These are phyloP conservation scores for Tuta absoluta DNA, from an alignment of 2,888 invertebrate species.

Conservation along the genomic window DNA sequence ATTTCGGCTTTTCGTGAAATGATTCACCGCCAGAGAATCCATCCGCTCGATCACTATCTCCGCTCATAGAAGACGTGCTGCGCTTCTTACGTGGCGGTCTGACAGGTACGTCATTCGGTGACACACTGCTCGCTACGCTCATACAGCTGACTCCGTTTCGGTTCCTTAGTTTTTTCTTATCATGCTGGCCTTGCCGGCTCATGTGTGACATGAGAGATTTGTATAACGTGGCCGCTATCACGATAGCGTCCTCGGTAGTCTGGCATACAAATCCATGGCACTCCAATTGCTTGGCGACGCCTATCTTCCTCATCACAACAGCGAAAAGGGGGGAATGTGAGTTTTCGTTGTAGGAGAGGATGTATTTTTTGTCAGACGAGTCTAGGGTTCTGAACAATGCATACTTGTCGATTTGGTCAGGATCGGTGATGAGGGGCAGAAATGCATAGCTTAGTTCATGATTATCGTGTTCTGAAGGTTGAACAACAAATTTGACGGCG, in stretches of 20 bases:
- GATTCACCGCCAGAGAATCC: slow-evolving; percentile 72
- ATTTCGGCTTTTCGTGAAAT: slow-evolving; percentile 73
- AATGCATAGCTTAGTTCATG: slow-evolving; percentile 86
- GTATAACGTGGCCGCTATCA: slow-evolving; percentile 94
- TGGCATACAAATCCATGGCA: slow-evolving; percentile 96
- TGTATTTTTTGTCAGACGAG: slow-evolving; percentile 79
- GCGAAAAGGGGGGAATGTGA: slow-evolving; percentile 93
- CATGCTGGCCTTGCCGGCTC: slow-evolving; percentile 79
- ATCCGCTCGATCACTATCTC: slow-evolving; percentile 82
- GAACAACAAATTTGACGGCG: slow-evolving; percentile 91
- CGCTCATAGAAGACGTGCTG: slow-evolving; percentile 83
- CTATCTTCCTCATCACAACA: slow-evolving; percentile 92
- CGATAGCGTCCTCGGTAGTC: slow-evolving; percentile 94
- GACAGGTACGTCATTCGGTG: slow-evolving; percentile 78
- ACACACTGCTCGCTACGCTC: slow-evolving; percentile 85
- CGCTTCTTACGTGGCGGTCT: slow-evolving; percentile 89
- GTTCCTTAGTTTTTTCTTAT: slow-evolving; percentile 83
- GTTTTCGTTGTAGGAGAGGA: slow-evolving; percentile 80
- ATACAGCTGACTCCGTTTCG: slow-evolving; percentile 89
- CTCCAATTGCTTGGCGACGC: slow-evolving; percentile 89
- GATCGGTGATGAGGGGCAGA: slow-evolving; percentile 91
- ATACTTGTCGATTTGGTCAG: slow-evolving; percentile 88
- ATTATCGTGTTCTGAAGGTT: slow-evolving; percentile 80
- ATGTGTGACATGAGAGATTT: slow-evolving; percentile 92
- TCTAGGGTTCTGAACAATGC: slow-evolving; percentile 83